A percentile compares a stretch with the other conserved stretches of the same genome.
Conservation (phyloP, 2,888 invertebrate species). For the Eugnorisma glareosa region DNA sequence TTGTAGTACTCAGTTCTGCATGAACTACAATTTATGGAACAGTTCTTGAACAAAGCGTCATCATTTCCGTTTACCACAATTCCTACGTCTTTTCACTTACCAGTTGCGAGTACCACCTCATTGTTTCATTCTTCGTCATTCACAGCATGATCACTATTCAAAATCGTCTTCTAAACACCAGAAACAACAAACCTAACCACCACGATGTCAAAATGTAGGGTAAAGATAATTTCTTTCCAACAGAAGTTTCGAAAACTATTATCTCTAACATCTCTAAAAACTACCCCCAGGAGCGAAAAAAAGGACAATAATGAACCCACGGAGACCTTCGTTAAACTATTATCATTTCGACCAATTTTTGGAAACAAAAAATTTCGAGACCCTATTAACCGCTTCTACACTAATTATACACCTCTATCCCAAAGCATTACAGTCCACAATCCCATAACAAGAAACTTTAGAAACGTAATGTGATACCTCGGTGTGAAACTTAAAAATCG, state of each 20-base stretch:
- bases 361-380: slow-evolving; percentile 59
- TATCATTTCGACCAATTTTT: slow-evolving; percentile 66
- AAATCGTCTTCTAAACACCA: slow-evolving; percentile 23
- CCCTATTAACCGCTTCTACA: slow-evolving; percentile 10
- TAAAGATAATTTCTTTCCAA: slow-evolving; percentile 61
- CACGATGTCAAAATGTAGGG: slow-evolving; percentile 55
- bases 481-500: slow-evolving; percentile 52
- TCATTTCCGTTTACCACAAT: slow-evolving; percentile 4
- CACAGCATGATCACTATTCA: slow-evolving; percentile 47
- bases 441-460: slow-evolving; percentile 13
- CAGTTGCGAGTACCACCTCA: slow-evolving; percentile 16
- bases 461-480: slow-evolving; percentile 23
- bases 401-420: slow-evolving; percentile 48
- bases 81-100: neutral
- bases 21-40: neutral
- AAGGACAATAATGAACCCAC: slow-evolving; percentile 64
- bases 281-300: slow-evolving; percentile 67
- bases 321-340: slow-evolving; percentile 64
- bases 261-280: slow-evolving; percentile 68
- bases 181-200: slow-evolving; percentile 53
- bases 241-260: slow-evolving; percentile 66
- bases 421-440: neutral
- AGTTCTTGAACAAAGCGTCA: neutral
- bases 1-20: neutral
- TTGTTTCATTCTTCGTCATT: slow-evolving; percentile 12